A percentile compares a stretch with the other conserved stretches of the same genome.
Conservation (phyloP, 2,797 vertebrate genomes). For the Xenopus petersii region DNA sequence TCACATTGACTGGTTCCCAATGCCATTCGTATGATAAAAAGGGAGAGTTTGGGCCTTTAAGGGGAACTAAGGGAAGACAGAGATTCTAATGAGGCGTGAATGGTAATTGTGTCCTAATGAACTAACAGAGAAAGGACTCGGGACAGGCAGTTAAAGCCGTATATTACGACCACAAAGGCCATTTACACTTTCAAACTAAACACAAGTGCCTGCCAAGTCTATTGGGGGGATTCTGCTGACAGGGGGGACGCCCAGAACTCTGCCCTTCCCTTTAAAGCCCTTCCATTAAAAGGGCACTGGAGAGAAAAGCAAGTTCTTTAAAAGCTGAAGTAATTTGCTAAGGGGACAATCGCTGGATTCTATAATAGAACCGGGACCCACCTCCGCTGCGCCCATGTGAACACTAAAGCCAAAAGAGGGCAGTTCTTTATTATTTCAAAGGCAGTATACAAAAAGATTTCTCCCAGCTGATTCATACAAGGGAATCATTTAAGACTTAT, state of each 20-base stretch:
- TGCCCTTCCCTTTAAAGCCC: slow-evolving; percentile 58
- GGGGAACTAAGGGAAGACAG: slow-evolving; percentile 83
- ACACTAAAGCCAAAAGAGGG: too few species aligned
- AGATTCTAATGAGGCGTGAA: slow-evolving; percentile 99
- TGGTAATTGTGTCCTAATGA: slow-evolving; percentile 99
- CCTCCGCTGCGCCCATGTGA: too few species aligned
- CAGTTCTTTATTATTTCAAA: too few species aligned
- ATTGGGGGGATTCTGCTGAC: slow-evolving; percentile 85
- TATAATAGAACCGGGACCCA: too few species aligned
- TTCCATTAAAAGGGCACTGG: too few species aligned
- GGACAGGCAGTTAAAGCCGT: slow-evolving; percentile 96
- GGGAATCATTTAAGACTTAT: too few species aligned
- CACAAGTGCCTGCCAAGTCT: slow-evolving; percentile 87
- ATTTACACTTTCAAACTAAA: slow-evolving; percentile 98
- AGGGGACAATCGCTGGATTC: too few species aligned
- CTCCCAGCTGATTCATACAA: too few species aligned
- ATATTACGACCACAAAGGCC: slow-evolving; percentile 96
- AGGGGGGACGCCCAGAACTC: slow-evolving; percentile 47
- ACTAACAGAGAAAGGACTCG: slow-evolving; percentile 96
- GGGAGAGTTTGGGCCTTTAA: slow-evolving; percentile 74
- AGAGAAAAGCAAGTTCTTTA: too few species aligned
- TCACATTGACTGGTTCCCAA: slow-evolving; percentile 85
- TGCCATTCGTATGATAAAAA: slow-evolving; percentile 90
- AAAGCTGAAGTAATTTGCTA: too few species aligned
- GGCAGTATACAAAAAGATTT: too few species aligned